These are phyloP conservation scores for Temnopleurus reevesii DNA, from an alignment of 53 echinoderm and acorn worm genomes.

Conservation along the genomic window DNA sequence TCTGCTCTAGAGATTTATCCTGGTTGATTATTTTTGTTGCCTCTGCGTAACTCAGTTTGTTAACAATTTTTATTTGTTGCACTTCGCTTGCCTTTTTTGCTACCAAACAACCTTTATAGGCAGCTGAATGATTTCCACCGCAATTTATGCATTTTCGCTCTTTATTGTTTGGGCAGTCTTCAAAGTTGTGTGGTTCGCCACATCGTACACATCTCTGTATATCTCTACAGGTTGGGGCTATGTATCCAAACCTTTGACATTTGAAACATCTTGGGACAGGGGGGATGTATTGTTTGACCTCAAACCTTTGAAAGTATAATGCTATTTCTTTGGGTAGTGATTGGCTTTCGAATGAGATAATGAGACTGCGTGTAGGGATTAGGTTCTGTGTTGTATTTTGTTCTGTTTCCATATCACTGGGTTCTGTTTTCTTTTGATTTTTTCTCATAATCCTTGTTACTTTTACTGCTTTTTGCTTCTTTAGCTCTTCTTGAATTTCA, in stretches of 20 bases:
- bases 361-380: neutral
- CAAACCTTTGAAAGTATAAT: neutral
- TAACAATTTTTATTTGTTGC: too few species aligned
- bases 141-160: neutral
- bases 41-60: too few species aligned
- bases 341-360: neutral
- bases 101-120: too few species aligned
- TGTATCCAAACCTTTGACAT: neutral
- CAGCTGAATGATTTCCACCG: neutral
- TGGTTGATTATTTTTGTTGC: too few species aligned
- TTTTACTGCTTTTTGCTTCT: neutral
- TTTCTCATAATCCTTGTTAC: too few species aligned
- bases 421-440: too few species aligned
- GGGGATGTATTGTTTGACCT: neutral
- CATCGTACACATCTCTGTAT: neutral
- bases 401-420: too few species aligned
- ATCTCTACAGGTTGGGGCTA: neutral
- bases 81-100: too few species aligned
- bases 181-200: neutral
- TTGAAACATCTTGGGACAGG: neutral
- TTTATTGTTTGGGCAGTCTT: neutral
- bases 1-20: too few species aligned
- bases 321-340: neutral
- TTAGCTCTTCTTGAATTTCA: neutral
- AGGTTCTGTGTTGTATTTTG: too few species aligned